These are phyloP conservation scores for Scalopus aquaticus DNA, from an alignment of 2,113 vertebrate genomes.

Conservation along the genomic window DNA sequence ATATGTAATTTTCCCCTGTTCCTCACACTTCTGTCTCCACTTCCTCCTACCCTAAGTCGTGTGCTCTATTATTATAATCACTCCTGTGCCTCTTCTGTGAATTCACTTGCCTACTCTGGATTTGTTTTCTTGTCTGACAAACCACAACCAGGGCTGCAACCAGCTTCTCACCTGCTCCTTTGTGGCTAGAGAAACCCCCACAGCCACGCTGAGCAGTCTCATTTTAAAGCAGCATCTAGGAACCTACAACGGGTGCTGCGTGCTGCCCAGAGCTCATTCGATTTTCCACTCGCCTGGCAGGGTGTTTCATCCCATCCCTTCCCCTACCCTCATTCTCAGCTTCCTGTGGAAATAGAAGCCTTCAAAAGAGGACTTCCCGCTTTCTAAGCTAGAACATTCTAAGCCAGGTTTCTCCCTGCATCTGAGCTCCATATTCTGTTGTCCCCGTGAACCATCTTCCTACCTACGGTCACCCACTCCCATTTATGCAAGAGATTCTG, in stretches of 20 bases:
- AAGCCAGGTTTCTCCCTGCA: background rate
- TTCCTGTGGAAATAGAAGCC: background rate
- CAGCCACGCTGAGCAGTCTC: background rate
- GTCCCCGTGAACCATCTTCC: background rate
- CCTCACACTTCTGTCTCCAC: background rate
- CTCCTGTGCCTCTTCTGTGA: background rate
- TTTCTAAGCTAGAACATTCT: background rate
- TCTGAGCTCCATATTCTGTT: background rate
- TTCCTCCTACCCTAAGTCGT: background rate
- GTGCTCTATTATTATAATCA: too few relatives aligned
- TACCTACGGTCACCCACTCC: background rate
- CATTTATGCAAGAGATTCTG: background rate
- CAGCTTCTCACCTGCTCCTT: background rate
- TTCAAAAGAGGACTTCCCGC: background rate
- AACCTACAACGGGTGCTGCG: background rate
- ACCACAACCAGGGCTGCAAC: background rate
- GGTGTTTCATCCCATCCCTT: background rate
- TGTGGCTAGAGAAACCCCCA: background rate
- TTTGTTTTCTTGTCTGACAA: background rate
- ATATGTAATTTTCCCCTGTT: background rate
- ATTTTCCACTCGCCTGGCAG: background rate
- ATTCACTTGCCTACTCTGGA: background rate
- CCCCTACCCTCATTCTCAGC: background rate
- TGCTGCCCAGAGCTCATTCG: background rate
- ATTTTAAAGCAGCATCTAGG: background rate